Percentiles rank a stretch among this genome's conserved stretches.
These are phyloP conservation scores for Salvelinus namaycush DNA, from an alignment of 2,113 vertebrate genomes.

Conservation along the genomic window DNA sequence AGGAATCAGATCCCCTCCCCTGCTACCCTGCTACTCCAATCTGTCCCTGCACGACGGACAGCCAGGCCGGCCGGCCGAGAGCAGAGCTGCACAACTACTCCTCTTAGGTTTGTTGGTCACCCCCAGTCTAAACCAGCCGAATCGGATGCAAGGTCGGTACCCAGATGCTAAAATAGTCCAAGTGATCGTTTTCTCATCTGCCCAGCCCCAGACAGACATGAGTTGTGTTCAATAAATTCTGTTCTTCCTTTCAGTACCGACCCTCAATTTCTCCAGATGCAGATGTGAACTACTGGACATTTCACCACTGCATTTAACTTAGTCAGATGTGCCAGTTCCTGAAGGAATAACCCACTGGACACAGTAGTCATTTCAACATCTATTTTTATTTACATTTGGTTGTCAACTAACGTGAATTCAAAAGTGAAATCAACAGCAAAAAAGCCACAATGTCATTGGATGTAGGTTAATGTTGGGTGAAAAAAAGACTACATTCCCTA, in stretches of 20 bases:
- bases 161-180: conserved; percentile 63
- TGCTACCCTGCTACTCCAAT: not conserved
- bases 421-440: no score
- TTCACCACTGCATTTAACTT: conserved; percentile 33
- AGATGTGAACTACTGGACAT: conserved; percentile 40
- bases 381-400: no score
- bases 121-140: conserved; percentile 63
- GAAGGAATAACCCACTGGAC: no score
- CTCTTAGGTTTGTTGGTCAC: conserved; percentile 42
- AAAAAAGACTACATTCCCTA: no score
- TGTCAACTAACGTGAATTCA: no score
- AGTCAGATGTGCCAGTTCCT: not conserved
- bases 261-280: conserved; percentile 48
- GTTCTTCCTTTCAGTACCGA: conserved; percentile 50
- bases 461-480: no score
- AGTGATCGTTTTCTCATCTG: conserved; percentile 71
- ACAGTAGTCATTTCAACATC: no score
- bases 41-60: conserved; percentile 34
- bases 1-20: conserved; percentile 51
- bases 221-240: conserved; percentile 70
- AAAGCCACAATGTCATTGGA: no score
- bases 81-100: conserved; percentile 36
- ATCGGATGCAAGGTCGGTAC: conserved; percentile 48
- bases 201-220: conserved; percentile 68
- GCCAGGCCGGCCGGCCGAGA: conserved; percentile 4